These are phyloP conservation scores for Nycticorax nycticorax DNA, from an alignment of 2,113 vertebrate genomes.

Conservation along the genomic window DNA sequence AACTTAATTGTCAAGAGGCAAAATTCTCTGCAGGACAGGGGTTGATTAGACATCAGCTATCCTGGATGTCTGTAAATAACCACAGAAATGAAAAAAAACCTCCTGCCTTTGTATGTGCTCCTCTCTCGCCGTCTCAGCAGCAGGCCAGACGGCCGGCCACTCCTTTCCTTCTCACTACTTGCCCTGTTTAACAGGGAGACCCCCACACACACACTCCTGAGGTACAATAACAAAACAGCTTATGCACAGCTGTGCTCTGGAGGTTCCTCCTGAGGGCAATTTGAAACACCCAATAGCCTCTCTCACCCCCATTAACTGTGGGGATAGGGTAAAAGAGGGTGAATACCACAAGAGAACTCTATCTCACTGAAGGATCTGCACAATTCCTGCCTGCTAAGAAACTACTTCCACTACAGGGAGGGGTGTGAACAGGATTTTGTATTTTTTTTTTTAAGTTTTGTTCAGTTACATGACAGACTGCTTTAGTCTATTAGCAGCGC, in stretches of 20 bases:
- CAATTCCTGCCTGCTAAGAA: neutral
- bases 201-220: rapidly evolving
- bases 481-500: neutral
- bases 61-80: neutral
- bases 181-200: neutral
- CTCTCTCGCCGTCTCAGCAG: neutral
- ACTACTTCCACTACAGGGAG: neutral
- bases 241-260: neutral
- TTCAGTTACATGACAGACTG: neutral
- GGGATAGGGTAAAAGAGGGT: neutral
- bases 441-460: neutral
- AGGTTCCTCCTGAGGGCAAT: neutral
- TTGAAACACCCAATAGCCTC: neutral
- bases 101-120: neutral
- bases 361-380: neutral
- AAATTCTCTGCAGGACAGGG: neutral
- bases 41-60: neutral
- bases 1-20: neutral
- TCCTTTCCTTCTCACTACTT: neutral
- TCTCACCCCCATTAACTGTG: neutral
- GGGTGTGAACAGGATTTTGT: neutral
- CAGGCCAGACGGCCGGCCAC: neutral
- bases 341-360: neutral
- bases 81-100: neutral
- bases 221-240: neutral